Evolutionary conservation across 1,140 invertebrate species (phyloP), one percentile per base, ranked within the genome.

Genomic region (Drosophila hydei): DNA sequence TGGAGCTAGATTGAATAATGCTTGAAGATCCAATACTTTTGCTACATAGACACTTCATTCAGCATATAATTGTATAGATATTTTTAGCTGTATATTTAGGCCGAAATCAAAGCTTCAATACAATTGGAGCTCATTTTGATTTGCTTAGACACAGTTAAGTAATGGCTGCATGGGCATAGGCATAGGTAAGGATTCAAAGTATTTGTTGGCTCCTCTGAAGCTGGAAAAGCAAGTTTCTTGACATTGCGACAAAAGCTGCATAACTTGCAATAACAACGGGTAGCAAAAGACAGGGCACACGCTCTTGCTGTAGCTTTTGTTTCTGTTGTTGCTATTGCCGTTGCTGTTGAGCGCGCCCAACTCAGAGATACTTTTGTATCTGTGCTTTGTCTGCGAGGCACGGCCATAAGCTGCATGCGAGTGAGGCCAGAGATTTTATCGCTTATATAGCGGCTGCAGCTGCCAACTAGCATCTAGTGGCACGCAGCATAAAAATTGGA

Each of bases 401-500:
- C 55, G 55, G 74, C 48, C 54, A 63, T 78, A 51, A 72, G 72
- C 68, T 72, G 58, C 55, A 38, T 60, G 50, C 62, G 40, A 71
- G 76, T 54, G 51, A 50, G 56, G 61, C 63, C 59, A 62, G 54
- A 73, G 80, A 80, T 85, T 85, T 77, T 63, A 54, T 69, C 50
- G 11, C 7, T 33, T 48, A 30, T 64, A 50, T 30, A 18, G 33
- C 50, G 43, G 47, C 38, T 85, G 68, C 76, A 79, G 81, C 80
- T 84, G 80, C 61, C 62, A 72, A 69, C 54, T 60, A 54, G 19
- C 38, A 42, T 21, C 45, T 36, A 50, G 60, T 70, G 50, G 73
- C 81, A 87, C 73, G 73, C 77, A 74, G 79, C 52, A 68, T 61
- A 58, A 75, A 80, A 77, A 84, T 77, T 79, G 76, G 73, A 80